phyloP scores from a whole-genome alignment of 2,888 invertebrate species.

The Leptarthrus brevirostris region DNA sequence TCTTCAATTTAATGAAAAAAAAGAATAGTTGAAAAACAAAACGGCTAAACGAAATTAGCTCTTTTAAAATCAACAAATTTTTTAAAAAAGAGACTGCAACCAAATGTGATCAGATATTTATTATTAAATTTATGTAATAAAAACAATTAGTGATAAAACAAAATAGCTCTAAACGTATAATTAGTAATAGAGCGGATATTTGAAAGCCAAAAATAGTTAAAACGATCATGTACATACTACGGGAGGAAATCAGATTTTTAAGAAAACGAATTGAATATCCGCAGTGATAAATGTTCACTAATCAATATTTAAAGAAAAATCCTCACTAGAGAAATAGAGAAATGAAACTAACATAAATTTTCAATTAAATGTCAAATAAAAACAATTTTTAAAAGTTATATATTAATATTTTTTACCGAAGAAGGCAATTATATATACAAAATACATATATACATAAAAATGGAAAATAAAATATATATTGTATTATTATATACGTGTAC shows the following conservation, averaged over 20 bases:
- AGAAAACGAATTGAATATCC: slow-evolving; percentile 44
- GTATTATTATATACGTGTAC: slow-evolving; percentile 47
- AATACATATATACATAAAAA: slow-evolving; percentile 50
- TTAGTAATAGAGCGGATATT: slow-evolving; percentile 37
- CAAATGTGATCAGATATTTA: slow-evolving; percentile 68
- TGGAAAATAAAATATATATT: slow-evolving; percentile 48
- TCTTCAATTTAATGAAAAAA: slow-evolving; percentile 16
- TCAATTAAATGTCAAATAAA: slow-evolving; percentile 46
- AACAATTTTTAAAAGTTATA: slow-evolving; percentile 52
- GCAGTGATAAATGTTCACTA: slow-evolving; percentile 53
- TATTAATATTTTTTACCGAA: slow-evolving; percentile 54
- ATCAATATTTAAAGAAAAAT: slow-evolving; percentile 44
- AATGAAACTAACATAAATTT: slow-evolving; percentile 28
- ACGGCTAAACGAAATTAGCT: slow-evolving; percentile 14
- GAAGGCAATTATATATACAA: slow-evolving; percentile 52
- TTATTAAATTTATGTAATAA: slow-evolving; percentile 55
- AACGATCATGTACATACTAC: slow-evolving; percentile 8
- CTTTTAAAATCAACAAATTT: slow-evolving; percentile 34
- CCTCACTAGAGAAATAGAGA: slow-evolving; percentile 23
- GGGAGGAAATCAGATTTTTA: background rate
- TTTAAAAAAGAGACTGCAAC: slow-evolving; percentile 65
- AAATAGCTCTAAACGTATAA: slow-evolving; percentile 21
- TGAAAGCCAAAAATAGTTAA: slow-evolving; percentile 18
- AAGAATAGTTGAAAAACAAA: background rate
- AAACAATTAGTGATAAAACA: slow-evolving; percentile 50